Conservation (phyloP, 2,888 invertebrate genomes). For the Drosophila stalkeri region DNA sequence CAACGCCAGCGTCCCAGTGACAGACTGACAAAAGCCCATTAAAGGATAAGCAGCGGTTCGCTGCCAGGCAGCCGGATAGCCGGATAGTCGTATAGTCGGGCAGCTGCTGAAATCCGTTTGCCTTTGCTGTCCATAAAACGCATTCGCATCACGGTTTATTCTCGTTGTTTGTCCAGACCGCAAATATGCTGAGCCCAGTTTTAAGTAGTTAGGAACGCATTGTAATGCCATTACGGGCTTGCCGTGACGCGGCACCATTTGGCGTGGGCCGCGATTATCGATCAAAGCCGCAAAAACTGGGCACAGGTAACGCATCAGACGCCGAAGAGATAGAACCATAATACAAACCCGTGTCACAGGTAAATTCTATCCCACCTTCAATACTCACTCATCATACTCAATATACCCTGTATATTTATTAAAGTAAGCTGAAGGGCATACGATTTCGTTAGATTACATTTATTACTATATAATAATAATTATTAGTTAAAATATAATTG, state of each 20-base stretch:
- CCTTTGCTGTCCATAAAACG: constrained; percentile 29
- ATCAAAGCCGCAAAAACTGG: constrained; percentile 76
- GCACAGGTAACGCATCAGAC: constrained; percentile 61
- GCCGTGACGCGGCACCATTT: constrained; percentile 74
- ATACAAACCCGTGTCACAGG: constrained; percentile 50
- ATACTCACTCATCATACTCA: constrained; percentile 25
- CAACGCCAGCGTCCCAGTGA: constrained; percentile 42
- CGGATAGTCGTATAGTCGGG: constrained; percentile 27
- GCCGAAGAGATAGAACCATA: constrained; percentile 32
- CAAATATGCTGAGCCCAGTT: constrained; percentile 45
- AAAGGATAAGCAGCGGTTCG: constrained; percentile 71
- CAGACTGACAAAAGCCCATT: constrained; percentile 79
- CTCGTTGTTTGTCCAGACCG: constrained; percentile 55
- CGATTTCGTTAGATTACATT: too few relatives aligned
- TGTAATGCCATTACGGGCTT: constrained; percentile 73
- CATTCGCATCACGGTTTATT: constrained; percentile 51
- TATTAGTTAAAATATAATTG: too few relatives aligned
- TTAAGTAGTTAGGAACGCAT: constrained; percentile 46
- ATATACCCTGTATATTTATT: constrained; percentile 16
- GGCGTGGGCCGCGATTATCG: constrained; percentile 81
- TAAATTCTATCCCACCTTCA: constrained; percentile 62
- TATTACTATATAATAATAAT: background rate
- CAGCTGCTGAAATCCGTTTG: constrained; percentile 45
- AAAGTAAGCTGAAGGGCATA: background rate
- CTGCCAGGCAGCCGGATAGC: constrained; percentile 13